phyloP scores from a whole-genome alignment of 2,113 vertebrate genomes.

The Tursiops truncatus region DNA sequence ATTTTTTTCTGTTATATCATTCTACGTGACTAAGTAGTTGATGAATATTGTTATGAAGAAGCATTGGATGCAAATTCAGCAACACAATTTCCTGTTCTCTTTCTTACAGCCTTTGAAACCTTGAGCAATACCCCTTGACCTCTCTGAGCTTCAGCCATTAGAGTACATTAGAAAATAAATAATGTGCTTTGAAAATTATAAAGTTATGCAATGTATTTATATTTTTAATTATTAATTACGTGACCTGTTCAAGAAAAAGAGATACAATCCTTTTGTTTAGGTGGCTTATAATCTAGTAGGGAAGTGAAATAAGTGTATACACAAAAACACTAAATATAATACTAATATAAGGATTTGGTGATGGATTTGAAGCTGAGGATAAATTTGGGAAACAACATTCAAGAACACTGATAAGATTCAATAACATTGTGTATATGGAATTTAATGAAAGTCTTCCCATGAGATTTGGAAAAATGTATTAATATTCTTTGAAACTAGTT shows the following conservation, averaged over 20 bases:
- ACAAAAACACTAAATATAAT: neutral
- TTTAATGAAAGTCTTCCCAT: neutral
- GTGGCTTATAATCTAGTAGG: neutral
- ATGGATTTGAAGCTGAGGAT: neutral
- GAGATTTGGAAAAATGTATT: neutral
- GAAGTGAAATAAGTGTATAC: neutral
- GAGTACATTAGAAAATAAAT: slow-evolving; percentile 15
- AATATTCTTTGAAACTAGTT: neutral
- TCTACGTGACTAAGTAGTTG: neutral
- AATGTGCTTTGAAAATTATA: neutral
- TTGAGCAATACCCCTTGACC: neutral
- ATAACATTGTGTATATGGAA: neutral
- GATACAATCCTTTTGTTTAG: neutral
- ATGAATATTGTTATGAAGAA: neutral
- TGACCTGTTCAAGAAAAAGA: neutral
- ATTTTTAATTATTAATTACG: neutral
- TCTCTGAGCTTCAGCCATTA: neutral
- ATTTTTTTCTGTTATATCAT: neutral
- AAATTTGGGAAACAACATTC: neutral
- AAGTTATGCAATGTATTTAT: neutral
- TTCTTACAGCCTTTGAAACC: neutral
- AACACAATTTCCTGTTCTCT: neutral
- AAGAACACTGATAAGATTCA: neutral
- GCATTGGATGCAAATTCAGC: neutral
- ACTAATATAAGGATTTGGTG: neutral